A percentile compares a stretch with the other conserved stretches of the same genome.
Evolutionary conservation across 2,888 invertebrate species (phyloP).

Genomic region (Amblyjoppa proteus): DNA sequence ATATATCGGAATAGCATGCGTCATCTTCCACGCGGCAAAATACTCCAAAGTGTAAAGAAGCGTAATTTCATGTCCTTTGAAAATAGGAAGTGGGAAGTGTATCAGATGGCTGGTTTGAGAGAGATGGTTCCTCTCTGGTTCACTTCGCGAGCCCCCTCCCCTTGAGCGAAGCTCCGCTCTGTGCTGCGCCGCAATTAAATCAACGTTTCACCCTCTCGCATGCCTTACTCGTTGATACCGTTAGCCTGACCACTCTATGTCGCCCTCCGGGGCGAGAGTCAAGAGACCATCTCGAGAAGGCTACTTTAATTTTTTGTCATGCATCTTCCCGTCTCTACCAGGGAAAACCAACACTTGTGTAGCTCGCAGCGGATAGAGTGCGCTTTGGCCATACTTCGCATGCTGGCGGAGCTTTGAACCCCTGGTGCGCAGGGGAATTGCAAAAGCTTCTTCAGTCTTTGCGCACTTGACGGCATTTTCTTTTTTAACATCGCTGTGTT

Average conservation of each 20-base stretch:
- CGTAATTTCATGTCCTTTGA: neutral
- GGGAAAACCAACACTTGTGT: slow-evolving; percentile 27
- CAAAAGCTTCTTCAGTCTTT: slow-evolving; percentile 44
- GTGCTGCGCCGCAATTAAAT: slow-evolving; percentile 50
- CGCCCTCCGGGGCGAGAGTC: slow-evolving; percentile 13
- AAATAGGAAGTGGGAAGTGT: slow-evolving; percentile 12
- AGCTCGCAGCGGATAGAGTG: neutral
- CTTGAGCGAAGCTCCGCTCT: slow-evolving; percentile 50
- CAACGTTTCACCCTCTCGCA: slow-evolving; percentile 34
- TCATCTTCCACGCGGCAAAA: neutral
- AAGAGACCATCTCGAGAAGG: slow-evolving; percentile 27
- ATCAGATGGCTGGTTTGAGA: slow-evolving; percentile 23
- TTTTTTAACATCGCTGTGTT: neutral
- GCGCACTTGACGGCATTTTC: neutral
- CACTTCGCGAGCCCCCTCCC: slow-evolving; percentile 11
- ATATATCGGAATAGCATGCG: neutral
- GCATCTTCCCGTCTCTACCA: neutral
- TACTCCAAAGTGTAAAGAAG: neutral
- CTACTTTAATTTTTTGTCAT: slow-evolving; percentile 41
- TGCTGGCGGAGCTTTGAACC: slow-evolving; percentile 1
- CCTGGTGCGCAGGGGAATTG: slow-evolving; percentile 41
- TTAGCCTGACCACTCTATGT: neutral
- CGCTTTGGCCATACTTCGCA: slow-evolving; percentile 27
- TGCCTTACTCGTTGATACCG: slow-evolving; percentile 25
- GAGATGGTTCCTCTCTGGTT: slow-evolving; percentile 32